Conservation (phyloP, 2,797 vertebrate species). For the Leptoclinus maculatus region DNA sequence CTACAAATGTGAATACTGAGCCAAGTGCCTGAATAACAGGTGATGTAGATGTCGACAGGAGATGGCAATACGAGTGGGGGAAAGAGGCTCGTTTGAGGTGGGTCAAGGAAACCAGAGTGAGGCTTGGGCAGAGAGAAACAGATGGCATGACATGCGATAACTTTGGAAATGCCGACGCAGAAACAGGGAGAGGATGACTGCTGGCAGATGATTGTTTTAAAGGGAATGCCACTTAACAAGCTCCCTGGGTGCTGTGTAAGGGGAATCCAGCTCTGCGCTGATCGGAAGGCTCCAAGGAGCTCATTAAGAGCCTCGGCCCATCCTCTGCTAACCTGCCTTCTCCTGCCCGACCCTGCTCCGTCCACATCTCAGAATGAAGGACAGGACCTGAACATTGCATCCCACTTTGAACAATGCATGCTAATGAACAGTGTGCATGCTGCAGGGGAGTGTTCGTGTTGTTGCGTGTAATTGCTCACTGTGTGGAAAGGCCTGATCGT, state of each 20-base stretch:
- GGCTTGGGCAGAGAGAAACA: conserved; percentile 11
- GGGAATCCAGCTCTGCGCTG: conserved; percentile 37
- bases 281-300: conserved; percentile 73
- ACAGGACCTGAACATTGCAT: conserved; percentile 56
- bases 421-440: conserved; percentile 53
- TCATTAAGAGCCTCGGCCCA: conserved; percentile 75
- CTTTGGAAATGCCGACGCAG: conserved; percentile 33
- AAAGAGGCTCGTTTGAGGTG: not conserved
- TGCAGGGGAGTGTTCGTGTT: conserved; percentile 24
- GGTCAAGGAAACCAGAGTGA: not conserved
- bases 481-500: conserved; percentile 17
- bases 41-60: conserved; percentile 18
- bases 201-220: conserved; percentile 72
- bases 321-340: conserved; percentile 58
- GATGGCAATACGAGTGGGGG: not conserved
- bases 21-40: conserved; percentile 51
- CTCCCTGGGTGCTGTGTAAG: conserved; percentile 68
- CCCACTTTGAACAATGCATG: conserved; percentile 52
- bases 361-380: conserved; percentile 63
- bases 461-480: conserved; percentile 35
- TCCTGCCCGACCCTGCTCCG: conserved; percentile 45
- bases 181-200: conserved; percentile 34
- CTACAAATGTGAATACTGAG: conserved; percentile 53
- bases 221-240: conserved; percentile 79
- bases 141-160: conserved; percentile 1